Evolutionary conservation across 2,113 vertebrate species (phyloP), one percentile per base, ranked within the genome.

Genomic region (Heterocephalus glaber): DNA sequence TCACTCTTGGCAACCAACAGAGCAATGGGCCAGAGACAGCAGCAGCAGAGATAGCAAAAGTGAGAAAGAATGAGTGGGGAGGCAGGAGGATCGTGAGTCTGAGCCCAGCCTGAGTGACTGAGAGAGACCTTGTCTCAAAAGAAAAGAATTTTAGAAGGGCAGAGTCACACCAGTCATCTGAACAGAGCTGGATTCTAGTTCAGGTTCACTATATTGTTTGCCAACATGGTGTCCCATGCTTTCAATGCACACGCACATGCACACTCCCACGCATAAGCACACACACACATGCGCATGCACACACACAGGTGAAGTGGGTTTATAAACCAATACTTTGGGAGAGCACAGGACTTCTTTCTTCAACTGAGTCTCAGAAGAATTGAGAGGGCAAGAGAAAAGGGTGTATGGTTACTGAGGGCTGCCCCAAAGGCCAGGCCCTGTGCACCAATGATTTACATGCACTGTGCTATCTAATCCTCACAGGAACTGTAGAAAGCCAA

Each of bases 1-100:
- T 95, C 19, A 44, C 65, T 95, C 66, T 74, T 80, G 94, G 91
- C 83, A 91, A n/a, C 68, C 81, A 66, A 44, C 35, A 26, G 20
- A 70, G 84, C 63, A 13, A 54, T 47, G 70, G 56, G 35, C 41
- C 10, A 7, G 44, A 38, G 68, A 85, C 12, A 79, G 72, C 52
- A 0, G 19, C 65, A 74, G 81, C 85, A 66, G 82, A 94, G 72
- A 35, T 33, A 4, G 41, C 30, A 8, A 52, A 58, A 44, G 76
- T 20, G 26, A 86, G 68, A 84, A n/a, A 92, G 61, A 81, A 61
- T 1, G 35, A 92, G 81, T 9, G 76, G 30, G 28, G 28, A 49
- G 28, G 44, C 28, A 77, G 44, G 76, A 79, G 47, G 47, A 54
- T 79, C 76, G 33, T 2, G 33, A 54, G 49, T 9, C n/a, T 7